These are phyloP conservation scores for Heloderma charlesbogerti DNA, from an alignment of 2,113 vertebrate genomes.

Conservation along the genomic window DNA sequence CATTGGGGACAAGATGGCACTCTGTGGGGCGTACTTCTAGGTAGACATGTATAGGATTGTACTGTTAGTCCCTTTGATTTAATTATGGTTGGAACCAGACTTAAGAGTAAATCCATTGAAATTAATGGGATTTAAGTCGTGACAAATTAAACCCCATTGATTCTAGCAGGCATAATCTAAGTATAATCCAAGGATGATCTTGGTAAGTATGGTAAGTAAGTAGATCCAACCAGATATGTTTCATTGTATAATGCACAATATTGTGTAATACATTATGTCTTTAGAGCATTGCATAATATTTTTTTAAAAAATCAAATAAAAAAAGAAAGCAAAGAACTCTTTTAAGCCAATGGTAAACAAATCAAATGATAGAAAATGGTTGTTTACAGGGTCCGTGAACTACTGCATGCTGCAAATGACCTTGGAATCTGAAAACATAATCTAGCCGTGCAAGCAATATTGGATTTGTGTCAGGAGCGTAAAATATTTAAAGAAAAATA, in stretches of 20 bases:
- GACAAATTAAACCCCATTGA: no score
- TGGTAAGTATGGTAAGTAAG: no score
- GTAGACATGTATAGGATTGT: no score
- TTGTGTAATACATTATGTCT: neutral
- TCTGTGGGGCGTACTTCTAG: no score
- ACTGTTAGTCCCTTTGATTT: no score
- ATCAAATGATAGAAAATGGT: conserved; percentile 15
- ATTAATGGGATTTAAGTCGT: no score
- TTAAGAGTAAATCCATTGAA: no score
- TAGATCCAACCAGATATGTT: neutral
- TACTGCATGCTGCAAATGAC: conserved; percentile 48
- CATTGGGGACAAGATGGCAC: no score
- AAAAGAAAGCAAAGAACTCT: neutral
- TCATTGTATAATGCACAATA: neutral
- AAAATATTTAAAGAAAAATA: conserved; percentile 75
- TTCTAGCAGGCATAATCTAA: no score
- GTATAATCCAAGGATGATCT: no score
- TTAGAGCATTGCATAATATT: neutral
- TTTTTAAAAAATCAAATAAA: no score
- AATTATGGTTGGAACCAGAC: no score
- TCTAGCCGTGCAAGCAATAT: conserved; percentile 54
- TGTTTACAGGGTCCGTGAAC: conserved; percentile 50
- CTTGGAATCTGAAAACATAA: conserved; percentile 65
- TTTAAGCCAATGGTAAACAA: neutral
- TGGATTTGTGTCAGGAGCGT: conserved; percentile 63